These are phyloP conservation scores for Bucorvus abyssinicus DNA, from an alignment of 2,797 vertebrate genomes.

Conservation along the genomic window DNA sequence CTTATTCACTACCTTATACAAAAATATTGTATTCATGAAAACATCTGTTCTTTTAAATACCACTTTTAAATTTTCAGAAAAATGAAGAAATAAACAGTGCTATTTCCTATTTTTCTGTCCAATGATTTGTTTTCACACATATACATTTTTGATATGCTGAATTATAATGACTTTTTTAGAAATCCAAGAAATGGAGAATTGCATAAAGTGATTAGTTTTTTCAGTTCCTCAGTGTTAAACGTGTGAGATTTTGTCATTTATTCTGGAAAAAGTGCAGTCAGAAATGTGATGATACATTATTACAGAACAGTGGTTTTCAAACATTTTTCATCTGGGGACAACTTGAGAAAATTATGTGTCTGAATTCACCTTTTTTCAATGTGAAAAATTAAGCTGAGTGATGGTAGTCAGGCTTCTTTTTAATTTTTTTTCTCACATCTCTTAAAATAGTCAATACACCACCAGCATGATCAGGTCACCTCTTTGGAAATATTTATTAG, in stretches of 20 bases:
- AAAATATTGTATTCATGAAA: background rate
- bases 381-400: background rate
- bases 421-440: background rate
- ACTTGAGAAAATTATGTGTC: background rate
- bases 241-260: background rate
- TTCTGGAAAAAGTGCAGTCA: background rate
- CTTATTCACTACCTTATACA: background rate
- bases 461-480: background rate
- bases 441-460: background rate
- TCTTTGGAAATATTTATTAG: background rate
- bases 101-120: background rate
- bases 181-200: background rate
- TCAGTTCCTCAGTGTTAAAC: background rate
- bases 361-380: background rate
- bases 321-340: background rate
- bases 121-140: background rate
- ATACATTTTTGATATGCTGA: background rate
- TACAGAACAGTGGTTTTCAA: background rate
- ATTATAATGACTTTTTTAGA: background rate
- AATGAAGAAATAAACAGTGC: background rate
- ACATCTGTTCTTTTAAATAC: fast-evolving
- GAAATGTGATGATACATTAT: background rate
- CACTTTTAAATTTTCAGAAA: background rate
- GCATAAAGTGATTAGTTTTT: background rate
- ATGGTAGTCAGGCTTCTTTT: background rate